phyloP scores from a whole-genome alignment of 1,140 invertebrate genomes.

The Limonius californicus region DNA sequence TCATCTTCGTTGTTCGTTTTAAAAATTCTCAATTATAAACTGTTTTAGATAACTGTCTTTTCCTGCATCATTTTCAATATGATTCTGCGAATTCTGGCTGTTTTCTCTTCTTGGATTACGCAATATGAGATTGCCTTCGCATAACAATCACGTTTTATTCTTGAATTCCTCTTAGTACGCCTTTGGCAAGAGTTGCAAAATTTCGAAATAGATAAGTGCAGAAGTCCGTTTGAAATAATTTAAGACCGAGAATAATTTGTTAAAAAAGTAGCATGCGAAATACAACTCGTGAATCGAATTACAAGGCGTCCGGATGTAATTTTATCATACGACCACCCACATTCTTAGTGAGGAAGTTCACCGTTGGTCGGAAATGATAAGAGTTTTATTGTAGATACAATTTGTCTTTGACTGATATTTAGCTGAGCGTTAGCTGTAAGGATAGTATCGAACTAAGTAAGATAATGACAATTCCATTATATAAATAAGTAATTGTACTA shows the following conservation, averaged over 20 bases:
- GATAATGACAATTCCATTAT: background rate
- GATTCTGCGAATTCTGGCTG: no score
- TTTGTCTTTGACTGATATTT: background rate
- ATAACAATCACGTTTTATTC: background rate
- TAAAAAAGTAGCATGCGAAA: background rate
- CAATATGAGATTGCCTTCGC: no score
- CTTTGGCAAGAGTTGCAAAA: no score
- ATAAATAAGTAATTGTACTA: background rate
- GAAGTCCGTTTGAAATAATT: background rate
- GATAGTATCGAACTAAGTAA: background rate
- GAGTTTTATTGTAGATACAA: constrained; percentile 19
- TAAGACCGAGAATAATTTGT: background rate
- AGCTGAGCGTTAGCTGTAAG: no score
- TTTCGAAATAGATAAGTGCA: no score
- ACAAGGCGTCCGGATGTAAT: constrained; percentile 30
- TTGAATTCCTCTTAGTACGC: no score
- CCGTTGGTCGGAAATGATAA: constrained; percentile 36
- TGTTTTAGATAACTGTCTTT: no score
- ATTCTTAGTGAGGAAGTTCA: constrained; percentile 27
- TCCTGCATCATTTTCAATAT: no score
- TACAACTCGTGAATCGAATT: background rate
- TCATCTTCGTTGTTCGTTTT: no score
- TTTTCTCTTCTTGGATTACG: no score
- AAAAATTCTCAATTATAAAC: no score
- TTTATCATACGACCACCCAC: constrained; percentile 32